Conservation (phyloP, 2,888 invertebrate genomes). For the Stegana nigrithorax region DNA sequence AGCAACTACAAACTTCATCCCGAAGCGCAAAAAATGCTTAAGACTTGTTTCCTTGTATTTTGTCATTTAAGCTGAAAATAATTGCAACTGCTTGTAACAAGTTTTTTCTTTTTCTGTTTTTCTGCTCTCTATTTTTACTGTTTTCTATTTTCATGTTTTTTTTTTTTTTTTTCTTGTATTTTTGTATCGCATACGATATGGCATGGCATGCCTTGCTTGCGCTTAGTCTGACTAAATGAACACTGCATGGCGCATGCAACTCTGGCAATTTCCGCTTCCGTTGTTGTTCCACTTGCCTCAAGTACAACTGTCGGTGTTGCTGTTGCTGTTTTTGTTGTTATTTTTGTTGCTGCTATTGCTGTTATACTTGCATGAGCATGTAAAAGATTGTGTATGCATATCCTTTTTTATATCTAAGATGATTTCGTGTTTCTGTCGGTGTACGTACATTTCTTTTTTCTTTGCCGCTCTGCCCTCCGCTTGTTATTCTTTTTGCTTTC, state of each 20-base stretch:
- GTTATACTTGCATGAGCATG: background rate
- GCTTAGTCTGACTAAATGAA: too few relatives aligned
- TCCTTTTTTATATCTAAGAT: conserved; percentile 6
- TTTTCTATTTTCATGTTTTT: too few relatives aligned
- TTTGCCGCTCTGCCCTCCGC: background rate
- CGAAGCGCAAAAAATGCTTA: conserved; percentile 42
- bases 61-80: conserved; percentile 68
- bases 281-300: conserved; percentile 45
- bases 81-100: conserved; percentile 64
- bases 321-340: conserved; percentile 30
- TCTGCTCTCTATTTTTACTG: background rate
- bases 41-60: conserved; percentile 64
- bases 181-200: too few relatives aligned
- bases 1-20: background rate
- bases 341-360: background rate
- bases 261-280: conserved; percentile 60
- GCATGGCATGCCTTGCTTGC: background rate
- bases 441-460: too few relatives aligned
- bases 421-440: background rate
- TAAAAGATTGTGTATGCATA: background rate
- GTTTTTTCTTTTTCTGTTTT: conserved; percentile 3
- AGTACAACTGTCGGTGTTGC: conserved; percentile 38
- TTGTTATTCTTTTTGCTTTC: background rate
- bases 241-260: conserved; percentile 46
- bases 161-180: too few relatives aligned